Percentiles rank a stretch among this genome's conserved stretches.
Evolutionary conservation across 2,888 invertebrate species (phyloP).

Genomic region (Entomobrya multifasciata): DNA sequence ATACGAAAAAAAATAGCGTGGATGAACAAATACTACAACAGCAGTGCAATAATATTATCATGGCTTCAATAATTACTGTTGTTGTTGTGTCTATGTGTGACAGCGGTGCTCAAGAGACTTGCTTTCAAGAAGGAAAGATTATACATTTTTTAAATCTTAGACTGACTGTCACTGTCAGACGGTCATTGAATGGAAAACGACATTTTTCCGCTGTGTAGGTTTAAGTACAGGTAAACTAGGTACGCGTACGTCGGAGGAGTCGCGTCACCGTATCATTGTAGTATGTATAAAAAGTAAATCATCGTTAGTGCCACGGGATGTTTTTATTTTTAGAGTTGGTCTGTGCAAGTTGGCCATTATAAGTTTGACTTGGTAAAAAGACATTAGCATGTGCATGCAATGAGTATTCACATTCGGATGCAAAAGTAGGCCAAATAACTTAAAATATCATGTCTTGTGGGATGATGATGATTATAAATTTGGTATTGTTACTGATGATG

Average conservation of each 20-base stretch:
- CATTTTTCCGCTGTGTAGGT: constrained; percentile 48
- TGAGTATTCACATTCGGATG: neutral
- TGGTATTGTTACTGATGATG: neutral
- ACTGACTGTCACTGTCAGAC: constrained; percentile 61
- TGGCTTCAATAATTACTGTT: neutral
- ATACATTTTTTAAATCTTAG: constrained; percentile 9
- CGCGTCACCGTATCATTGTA: neutral
- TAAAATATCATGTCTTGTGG: neutral
- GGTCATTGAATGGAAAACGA: constrained; percentile 63
- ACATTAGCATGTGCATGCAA: neutral
- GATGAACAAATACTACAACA: constrained; percentile 34
- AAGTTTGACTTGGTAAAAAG: neutral
- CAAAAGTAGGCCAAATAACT: constrained; percentile 20
- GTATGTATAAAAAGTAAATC: neutral
- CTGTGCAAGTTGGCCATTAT: constrained; percentile 15
- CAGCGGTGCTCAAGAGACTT: no score
- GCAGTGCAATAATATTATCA: neutral
- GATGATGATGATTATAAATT: neutral
- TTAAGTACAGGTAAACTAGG: no score
- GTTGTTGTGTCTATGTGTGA: neutral
- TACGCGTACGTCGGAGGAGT: no score
- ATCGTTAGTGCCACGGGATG: neutral
- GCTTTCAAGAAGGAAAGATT: constrained; percentile 29
- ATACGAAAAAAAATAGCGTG: constrained; percentile 29
- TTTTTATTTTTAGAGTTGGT: neutral